Conservation (phyloP, 1,140 invertebrate genomes). For the Drosophila setifemur region DNA sequence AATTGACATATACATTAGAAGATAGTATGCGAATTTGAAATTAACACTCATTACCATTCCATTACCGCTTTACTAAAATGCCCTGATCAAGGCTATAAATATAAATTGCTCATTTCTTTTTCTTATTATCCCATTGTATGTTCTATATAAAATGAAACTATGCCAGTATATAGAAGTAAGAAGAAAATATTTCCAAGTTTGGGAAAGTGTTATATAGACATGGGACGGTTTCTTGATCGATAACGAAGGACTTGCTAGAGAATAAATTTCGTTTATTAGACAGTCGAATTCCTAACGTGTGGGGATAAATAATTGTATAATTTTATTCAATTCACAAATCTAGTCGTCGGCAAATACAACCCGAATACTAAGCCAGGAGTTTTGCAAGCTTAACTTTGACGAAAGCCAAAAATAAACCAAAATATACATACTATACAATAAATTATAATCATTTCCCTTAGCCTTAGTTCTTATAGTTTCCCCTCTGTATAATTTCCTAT, state of each 20-base stretch:
- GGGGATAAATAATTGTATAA: too few species aligned
- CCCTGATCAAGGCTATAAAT: neutral
- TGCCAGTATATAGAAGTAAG: slow-evolving; percentile 12
- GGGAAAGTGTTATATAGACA: slow-evolving; percentile 24
- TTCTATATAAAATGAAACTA: slow-evolving; percentile 18
- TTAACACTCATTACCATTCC: slow-evolving; percentile 17
- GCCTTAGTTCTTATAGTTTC: slow-evolving; percentile 3
- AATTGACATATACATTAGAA: neutral
- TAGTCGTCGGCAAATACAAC: slow-evolving; percentile 16
- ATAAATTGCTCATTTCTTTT: slow-evolving; percentile 21
- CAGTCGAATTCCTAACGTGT: slow-evolving; percentile 43
- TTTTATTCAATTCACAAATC: slow-evolving; percentile 32
- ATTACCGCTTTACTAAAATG: slow-evolving; percentile 6
- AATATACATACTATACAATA: neutral
- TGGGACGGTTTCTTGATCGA: slow-evolving; percentile 51
- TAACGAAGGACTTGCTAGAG: slow-evolving; percentile 43
- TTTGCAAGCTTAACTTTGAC: slow-evolving; percentile 22
- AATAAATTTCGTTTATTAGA: slow-evolving; percentile 23
- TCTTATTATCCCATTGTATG: slow-evolving; percentile 18
- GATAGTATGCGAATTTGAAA: slow-evolving; percentile 14
- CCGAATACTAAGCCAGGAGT: slow-evolving; percentile 23
- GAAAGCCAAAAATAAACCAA: slow-evolving; percentile 24
- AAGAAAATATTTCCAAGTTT: slow-evolving; percentile 10
- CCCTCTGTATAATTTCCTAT: too few species aligned
- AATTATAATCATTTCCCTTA: neutral